These are phyloP conservation scores for Cryptotis parvus DNA, from an alignment of 2,113 vertebrate genomes.

Conservation along the genomic window DNA sequence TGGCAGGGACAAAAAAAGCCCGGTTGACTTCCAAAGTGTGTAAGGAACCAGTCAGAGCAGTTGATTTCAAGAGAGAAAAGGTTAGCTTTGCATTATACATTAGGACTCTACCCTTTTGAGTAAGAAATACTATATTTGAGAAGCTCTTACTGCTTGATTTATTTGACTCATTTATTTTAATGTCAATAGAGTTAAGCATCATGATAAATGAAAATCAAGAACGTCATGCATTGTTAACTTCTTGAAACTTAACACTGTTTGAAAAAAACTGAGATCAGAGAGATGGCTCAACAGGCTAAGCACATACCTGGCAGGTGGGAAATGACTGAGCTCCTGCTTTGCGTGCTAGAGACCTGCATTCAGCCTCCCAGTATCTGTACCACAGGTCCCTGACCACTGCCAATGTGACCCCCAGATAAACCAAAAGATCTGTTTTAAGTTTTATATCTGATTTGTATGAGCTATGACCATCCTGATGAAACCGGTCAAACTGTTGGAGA, in stretches of 20 bases:
- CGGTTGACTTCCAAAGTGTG: not conserved
- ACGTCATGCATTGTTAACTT: constrained; percentile 3
- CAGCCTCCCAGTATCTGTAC: too few species aligned
- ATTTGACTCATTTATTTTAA: constrained; percentile 17
- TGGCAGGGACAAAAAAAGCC: not conserved
- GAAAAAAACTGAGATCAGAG: too few species aligned
- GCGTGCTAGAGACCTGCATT: too few species aligned
- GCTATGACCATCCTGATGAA: not conserved
- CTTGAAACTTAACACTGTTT: too few species aligned
- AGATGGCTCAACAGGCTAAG: too few species aligned
- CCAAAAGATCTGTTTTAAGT: constrained; percentile 1
- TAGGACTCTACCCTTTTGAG: constrained; percentile 4
- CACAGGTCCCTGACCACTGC: not conserved
- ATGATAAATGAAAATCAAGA: not conserved
- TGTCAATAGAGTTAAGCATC: not conserved
- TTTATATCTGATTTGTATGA: not conserved
- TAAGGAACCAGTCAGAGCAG: not conserved
- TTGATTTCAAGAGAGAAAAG: constrained; percentile 37
- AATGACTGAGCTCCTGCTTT: too few species aligned
- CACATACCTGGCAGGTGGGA: too few species aligned
- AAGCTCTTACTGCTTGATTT: not conserved
- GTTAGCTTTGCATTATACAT: constrained; percentile 30
- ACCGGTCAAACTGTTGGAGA: constrained; percentile 26
- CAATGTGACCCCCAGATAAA: not conserved
- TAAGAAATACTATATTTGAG: not conserved